These are phyloP conservation scores for Gallinago jamesoni DNA, from an alignment of 2,113 vertebrate species.

Conservation along the genomic window DNA sequence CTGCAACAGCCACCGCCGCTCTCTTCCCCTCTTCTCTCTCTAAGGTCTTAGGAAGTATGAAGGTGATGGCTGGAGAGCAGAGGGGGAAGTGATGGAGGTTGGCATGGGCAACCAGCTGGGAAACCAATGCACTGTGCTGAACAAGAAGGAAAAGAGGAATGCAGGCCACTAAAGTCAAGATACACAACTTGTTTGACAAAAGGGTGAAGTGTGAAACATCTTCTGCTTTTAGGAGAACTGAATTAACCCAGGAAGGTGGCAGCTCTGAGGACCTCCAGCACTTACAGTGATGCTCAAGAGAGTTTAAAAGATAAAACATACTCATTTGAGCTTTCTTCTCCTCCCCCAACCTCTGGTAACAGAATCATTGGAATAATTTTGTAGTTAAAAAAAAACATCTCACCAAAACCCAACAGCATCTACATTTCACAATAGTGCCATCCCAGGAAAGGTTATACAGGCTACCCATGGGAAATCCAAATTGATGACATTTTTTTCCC, in stretches of 20 bases:
- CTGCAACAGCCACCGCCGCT: background rate
- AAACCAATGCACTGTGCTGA: background rate
- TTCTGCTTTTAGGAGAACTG: background rate
- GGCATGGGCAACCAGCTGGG: background rate
- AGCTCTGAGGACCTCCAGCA: background rate
- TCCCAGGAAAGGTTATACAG: background rate
- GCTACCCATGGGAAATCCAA: background rate
- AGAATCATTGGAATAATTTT: background rate
- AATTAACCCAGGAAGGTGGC: background rate
- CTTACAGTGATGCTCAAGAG: background rate
- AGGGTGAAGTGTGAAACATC: background rate
- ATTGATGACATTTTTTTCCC: background rate
- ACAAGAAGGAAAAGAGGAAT: background rate
- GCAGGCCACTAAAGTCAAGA: background rate
- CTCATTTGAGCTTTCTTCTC: background rate
- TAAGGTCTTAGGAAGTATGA: fast-evolving
- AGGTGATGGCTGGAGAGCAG: background rate
- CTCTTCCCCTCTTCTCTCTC: background rate
- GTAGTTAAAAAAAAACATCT: background rate
- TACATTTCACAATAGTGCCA: background rate
- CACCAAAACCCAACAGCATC: background rate
- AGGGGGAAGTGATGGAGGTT: fast-evolving
- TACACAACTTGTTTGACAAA: background rate
- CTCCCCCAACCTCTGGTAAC: background rate
- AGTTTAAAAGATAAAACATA: background rate